Conservation (phyloP, 2,113 vertebrate species). For the Elaphurus davidianus region DNA sequence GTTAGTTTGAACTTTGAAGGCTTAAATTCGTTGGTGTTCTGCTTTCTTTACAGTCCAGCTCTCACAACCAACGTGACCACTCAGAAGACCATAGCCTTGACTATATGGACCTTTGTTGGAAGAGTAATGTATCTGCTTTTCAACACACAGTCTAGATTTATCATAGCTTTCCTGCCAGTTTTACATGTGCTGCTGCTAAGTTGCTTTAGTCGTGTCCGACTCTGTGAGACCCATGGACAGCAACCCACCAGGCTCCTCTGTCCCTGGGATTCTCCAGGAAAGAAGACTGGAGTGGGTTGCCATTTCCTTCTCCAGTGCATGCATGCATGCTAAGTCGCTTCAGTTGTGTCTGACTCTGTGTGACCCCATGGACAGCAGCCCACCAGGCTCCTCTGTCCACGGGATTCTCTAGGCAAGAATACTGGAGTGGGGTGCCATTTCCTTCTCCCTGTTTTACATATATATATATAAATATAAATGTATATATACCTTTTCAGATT, state of each 20-base stretch:
- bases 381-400: not conserved
- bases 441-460: not conserved
- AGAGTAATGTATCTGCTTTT: not conserved
- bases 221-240: not conserved
- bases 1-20: not conserved
- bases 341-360: not conserved
- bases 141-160: not conserved
- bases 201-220: fast-evolving
- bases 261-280: not conserved
- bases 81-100: not conserved
- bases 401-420: not conserved
- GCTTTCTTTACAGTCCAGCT: not conserved
- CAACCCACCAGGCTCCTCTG: not conserved
- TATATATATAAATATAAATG: not conserved
- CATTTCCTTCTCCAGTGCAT: not conserved
- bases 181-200: not conserved
- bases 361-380: not conserved
- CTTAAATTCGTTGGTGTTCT: not conserved
- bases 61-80: not conserved
- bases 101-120: not conserved
- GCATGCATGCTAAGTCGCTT: not conserved
- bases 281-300: not conserved
- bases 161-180: not conserved
- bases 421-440: not conserved
- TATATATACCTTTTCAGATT: not conserved